Conservation (phyloP, 2,113 vertebrate species). For the Pteropus alecto region DNA sequence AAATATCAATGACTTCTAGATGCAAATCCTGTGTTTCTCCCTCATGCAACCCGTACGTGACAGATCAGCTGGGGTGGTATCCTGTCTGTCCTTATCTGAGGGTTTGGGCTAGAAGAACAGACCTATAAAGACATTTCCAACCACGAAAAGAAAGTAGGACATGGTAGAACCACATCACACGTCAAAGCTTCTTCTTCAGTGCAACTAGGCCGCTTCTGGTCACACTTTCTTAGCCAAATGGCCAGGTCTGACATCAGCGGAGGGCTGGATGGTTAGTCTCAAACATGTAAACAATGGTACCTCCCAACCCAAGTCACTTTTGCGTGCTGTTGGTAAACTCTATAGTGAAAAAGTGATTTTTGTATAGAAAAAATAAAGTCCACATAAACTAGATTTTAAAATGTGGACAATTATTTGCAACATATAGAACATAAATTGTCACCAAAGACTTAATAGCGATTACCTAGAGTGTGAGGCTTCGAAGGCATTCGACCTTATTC, state of each 20-base stretch:
- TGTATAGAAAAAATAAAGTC: background rate
- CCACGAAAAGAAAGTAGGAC: too few relatives aligned
- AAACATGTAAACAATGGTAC: background rate
- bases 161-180: rapidly evolving
- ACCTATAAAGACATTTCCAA: background rate
- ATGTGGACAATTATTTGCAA: background rate
- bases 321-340: background rate
- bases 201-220: rapidly evolving
- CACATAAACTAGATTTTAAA: background rate
- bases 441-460: background rate
- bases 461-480: background rate
- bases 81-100: background rate
- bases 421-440: background rate
- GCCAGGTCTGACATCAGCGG: rapidly evolving
- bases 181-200: too few relatives aligned
- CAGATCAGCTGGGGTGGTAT: rapidly evolving
- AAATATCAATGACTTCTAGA: background rate
- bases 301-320: background rate
- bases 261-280: background rate
- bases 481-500: background rate
- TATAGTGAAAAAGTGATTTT: background rate
- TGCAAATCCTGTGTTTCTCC: background rate
- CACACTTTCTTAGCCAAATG: background rate
- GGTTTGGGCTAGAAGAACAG: background rate
- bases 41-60: rapidly evolving